A percentile compares a stretch with the other conserved stretches of the same genome.
Evolutionary conservation across 2,113 vertebrate genomes (phyloP).

Genomic region (Poeciliopsis prolifica): DNA sequence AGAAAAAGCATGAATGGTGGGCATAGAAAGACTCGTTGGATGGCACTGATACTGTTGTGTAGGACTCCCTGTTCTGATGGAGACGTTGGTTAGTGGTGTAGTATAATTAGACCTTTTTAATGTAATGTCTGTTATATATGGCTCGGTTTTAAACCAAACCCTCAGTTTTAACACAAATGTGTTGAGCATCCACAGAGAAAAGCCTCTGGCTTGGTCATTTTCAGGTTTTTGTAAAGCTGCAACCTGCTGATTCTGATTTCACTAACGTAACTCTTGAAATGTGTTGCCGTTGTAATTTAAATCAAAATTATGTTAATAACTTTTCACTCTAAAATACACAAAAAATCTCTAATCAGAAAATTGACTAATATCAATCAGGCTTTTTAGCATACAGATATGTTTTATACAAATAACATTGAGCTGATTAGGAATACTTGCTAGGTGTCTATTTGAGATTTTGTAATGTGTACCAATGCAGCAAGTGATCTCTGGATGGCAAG

Average conservation of each 20-base stretch:
- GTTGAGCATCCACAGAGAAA: conserved; percentile 8
- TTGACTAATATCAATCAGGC: too few species aligned
- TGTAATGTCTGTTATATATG: conserved; percentile 10
- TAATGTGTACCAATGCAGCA: too few species aligned
- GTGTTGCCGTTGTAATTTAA: background rate
- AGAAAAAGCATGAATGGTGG: background rate
- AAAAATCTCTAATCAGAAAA: too few species aligned
- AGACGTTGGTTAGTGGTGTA: conserved; percentile 16
- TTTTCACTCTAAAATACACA: too few species aligned
- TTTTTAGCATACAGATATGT: too few species aligned
- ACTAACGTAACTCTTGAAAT: background rate
- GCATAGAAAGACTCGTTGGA: conserved; percentile 2
- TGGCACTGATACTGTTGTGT: conserved; percentile 20
- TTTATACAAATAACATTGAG: too few species aligned
- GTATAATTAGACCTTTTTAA: conserved; percentile 34
- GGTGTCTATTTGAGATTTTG: too few species aligned
- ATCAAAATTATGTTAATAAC: too few species aligned
- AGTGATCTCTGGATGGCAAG: too few species aligned
- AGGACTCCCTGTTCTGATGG: conserved; percentile 17
- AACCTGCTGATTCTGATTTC: background rate
- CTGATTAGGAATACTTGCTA: too few species aligned
- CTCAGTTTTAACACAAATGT: conserved; percentile 27
- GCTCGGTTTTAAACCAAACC: conserved; percentile 35
- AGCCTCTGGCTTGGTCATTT: background rate
- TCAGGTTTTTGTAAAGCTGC: background rate